These are phyloP conservation scores for Cephalophus harveyi DNA, from an alignment of 2,113 vertebrate species.

Conservation along the genomic window DNA sequence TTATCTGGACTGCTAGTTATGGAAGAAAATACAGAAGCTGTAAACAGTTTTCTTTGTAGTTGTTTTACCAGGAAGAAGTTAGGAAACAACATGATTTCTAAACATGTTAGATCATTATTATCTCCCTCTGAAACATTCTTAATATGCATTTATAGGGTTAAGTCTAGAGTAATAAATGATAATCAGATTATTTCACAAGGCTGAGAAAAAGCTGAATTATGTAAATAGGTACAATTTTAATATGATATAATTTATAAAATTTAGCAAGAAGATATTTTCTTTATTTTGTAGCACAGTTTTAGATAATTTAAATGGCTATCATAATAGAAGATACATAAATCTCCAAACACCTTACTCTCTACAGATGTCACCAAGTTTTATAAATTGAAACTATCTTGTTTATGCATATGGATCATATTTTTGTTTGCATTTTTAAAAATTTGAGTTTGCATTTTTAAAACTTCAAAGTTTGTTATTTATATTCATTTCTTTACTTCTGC, in stretches of 20 bases:
- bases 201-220: conserved; percentile 33
- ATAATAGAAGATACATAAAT: conserved; percentile 19
- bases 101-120: conserved; percentile 25
- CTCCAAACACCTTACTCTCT: not conserved
- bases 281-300: conserved; percentile 16
- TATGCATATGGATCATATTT: not conserved
- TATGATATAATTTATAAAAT: not conserved
- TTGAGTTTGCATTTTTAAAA: conserved; percentile 40
- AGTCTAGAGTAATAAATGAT: not conserved
- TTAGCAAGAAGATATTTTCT: not conserved
- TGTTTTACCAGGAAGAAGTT: conserved; percentile 39
- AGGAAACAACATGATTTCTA: not conserved
- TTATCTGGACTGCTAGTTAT: conserved; percentile 1
- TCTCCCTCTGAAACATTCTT: conserved; percentile 25
- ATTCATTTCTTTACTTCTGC: conserved; percentile 63
- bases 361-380: conserved; percentile 2
- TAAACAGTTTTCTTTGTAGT: conserved; percentile 22
- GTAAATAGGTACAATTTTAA: not conserved
- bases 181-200: conserved; percentile 27
- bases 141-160: conserved; percentile 28
- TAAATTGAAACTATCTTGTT: conserved; percentile 46
- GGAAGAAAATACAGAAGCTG: conserved; percentile 30
- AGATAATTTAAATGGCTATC: conserved; percentile 18
- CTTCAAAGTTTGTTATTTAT: conserved; percentile 59
- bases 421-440: conserved; percentile 27